These are phyloP conservation scores for Drosophila micromelanica DNA, from an alignment of 1,140 invertebrate species.

Conservation along the genomic window DNA sequence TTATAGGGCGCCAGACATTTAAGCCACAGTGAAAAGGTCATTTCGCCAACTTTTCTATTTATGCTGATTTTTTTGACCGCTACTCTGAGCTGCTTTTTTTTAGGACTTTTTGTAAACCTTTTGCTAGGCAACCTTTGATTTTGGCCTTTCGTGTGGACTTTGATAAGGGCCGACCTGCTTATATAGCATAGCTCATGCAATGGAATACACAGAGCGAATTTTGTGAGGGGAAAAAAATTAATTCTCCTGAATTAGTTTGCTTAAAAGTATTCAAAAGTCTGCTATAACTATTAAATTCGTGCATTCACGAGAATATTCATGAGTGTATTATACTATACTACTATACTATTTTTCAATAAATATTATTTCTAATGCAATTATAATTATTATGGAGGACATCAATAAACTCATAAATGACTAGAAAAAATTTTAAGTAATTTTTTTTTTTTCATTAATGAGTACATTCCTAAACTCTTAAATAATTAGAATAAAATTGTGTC, in stretches of 20 bases:
- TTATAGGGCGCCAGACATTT: constrained; percentile 61
- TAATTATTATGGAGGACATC: no score
- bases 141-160: constrained; percentile 55
- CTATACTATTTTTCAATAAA: no score
- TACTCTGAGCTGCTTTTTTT: constrained; percentile 29
- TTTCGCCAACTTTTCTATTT: constrained; percentile 72
- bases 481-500: no score
- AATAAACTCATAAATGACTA: no score
- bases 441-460: no score
- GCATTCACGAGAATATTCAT: no score
- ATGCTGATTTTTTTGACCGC: constrained; percentile 47
- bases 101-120: constrained; percentile 31
- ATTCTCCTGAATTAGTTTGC: neutral
- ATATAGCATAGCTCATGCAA: constrained; percentile 52
- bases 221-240: neutral
- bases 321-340: no score
- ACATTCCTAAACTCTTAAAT: no score
- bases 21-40: constrained; percentile 77
- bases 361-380: no score
- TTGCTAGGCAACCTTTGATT: constrained; percentile 65
- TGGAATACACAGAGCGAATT: constrained; percentile 42
- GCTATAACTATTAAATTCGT: no score
- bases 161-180: constrained; percentile 41
- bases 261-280: neutral
- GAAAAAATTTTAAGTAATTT: no score